Evolutionary conservation across 2,113 vertebrate species (phyloP), one percentile per base, ranked within the genome.

Genomic region (Ictidomys tridecemlineatus): DNA sequence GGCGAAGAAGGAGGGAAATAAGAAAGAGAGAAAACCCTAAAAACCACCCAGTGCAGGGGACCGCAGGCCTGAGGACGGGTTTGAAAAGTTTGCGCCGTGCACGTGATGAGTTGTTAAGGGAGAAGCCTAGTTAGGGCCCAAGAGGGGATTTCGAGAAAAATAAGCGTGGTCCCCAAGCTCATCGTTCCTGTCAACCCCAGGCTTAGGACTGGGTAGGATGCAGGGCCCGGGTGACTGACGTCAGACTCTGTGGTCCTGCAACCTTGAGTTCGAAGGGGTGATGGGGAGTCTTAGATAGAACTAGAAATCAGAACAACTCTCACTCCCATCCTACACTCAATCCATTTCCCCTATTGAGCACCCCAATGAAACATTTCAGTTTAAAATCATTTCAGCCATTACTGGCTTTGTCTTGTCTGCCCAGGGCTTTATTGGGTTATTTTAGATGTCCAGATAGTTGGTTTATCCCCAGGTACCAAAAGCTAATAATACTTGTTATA

Each of bases 21-120:
- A 96, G 24, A 96, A 69, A 97, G 89, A 92, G 70, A 97, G 97
- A 98, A 98, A 98, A 95, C 93, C 98, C 96, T 79, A 83, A 96
- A 97, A 97, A 93, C 26, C 96, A 96, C 97, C 84, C 0, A 12
- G 88, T 28, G 42, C 16, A 53, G 28, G 2, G 85, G 67, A 73
- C 61, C 42, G 20, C 91, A 34, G 69, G 42, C 58, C n/a, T 58
- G 39, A 4, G 51, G 63, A 26, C 0, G 11, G 18, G n/a, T 65
- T 67, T 67, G 86, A 74, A 72, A 58, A 22, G 88, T 61, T 53
- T 63, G 67, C 65, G 56, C 67, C 24, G 72, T 5, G 67, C 95
- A 88, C 51, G 77, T 95, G 97, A 58, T 53, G 67, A n/a, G 30
- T 58, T 39, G 48, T 3, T 3, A 5, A 12, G 91, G 92, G 85